Conservation (phyloP, 2,888 invertebrate species). For the Agrotis segetum region DNA sequence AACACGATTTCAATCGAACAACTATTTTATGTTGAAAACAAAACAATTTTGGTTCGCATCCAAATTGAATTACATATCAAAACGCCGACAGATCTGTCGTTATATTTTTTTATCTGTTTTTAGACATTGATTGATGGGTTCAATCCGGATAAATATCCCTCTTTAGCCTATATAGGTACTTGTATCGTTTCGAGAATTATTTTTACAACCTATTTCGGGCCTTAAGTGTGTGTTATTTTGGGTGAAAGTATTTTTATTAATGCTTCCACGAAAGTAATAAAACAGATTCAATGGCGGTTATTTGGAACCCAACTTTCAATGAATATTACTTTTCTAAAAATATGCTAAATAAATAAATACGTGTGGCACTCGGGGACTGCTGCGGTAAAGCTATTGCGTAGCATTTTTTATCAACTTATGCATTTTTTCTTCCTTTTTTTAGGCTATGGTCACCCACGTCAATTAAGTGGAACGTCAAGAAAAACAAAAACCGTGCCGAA, state of each 20-base stretch:
- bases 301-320: neutral
- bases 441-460: too few relatives aligned
- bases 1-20: slow-evolving; percentile 47
- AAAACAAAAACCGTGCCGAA: too few relatives aligned
- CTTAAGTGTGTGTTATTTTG: neutral
- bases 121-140: slow-evolving; percentile 57
- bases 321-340: neutral
- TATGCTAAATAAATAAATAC: too few relatives aligned
- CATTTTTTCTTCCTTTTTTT: too few relatives aligned
- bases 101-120: slow-evolving; percentile 58
- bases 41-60: slow-evolving; percentile 51
- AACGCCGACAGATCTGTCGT: slow-evolving; percentile 58
- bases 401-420: too few relatives aligned
- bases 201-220: slow-evolving; percentile 19
- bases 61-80: slow-evolving; percentile 64
- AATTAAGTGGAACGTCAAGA: too few relatives aligned
- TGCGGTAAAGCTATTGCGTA: too few relatives aligned
- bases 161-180: slow-evolving; percentile 35
- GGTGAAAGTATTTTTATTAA: slow-evolving; percentile 3
- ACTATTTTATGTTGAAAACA: slow-evolving; percentile 54
- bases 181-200: slow-evolving; percentile 28
- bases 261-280: neutral
- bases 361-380: too few relatives aligned
- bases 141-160: slow-evolving; percentile 52
- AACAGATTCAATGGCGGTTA: neutral